Conservation (phyloP, 2,888 invertebrate genomes). For the Sinohyriopsis cumingii region DNA sequence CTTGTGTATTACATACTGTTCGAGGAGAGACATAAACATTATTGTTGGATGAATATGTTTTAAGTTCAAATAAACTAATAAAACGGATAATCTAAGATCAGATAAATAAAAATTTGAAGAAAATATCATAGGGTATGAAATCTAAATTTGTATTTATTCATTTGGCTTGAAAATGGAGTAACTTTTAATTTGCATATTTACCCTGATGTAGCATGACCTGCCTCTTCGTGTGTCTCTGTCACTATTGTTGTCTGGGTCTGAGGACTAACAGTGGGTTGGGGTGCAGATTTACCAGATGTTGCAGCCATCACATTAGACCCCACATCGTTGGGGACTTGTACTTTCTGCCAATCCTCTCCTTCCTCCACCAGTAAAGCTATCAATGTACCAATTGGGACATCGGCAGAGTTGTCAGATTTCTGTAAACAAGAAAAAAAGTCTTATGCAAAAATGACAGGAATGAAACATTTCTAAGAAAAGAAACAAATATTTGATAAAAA, state of each 20-base stretch:
- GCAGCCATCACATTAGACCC: conserved; percentile 8
- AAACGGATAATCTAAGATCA: too few relatives aligned
- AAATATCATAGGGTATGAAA: too few relatives aligned
- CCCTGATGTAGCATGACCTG: too few relatives aligned
- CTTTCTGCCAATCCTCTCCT: conserved; percentile 79
- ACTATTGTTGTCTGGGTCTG: conserved; percentile 19
- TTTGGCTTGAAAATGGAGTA: too few relatives aligned
- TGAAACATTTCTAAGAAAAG: neutral
- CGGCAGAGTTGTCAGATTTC: conserved; percentile 75
- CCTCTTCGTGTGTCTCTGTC: too few relatives aligned
- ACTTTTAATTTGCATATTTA: too few relatives aligned
- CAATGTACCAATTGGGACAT: conserved; percentile 75
- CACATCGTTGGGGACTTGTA: conserved; percentile 56
- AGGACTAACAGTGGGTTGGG: conserved; percentile 26
- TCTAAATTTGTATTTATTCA: too few relatives aligned
- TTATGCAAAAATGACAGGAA: neutral
- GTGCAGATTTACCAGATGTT: conserved; percentile 6
- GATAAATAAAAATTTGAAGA: too few relatives aligned
- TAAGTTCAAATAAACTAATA: too few relatives aligned
- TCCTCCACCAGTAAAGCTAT: conserved; percentile 78
- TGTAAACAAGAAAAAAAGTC: conserved; percentile 27
- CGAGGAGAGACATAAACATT: too few relatives aligned
- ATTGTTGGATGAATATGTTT: too few relatives aligned
- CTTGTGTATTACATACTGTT: too few relatives aligned
- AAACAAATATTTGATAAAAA: neutral